phyloP scores from a whole-genome alignment of 1,140 invertebrate species.

The Ptiloglossa arizonensis region DNA sequence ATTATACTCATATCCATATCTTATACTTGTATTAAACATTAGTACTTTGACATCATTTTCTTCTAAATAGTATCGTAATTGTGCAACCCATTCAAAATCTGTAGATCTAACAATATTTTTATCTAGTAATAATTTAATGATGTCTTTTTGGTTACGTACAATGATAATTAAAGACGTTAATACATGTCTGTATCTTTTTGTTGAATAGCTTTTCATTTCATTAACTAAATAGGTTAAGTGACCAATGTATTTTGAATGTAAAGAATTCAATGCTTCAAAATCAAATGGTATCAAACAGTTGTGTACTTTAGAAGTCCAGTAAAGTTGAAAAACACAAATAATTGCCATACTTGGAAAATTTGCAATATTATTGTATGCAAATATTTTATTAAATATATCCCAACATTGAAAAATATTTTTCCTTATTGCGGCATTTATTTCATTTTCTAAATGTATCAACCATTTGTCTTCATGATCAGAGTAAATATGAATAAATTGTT shows the following conservation, averaged over 20 bases:
- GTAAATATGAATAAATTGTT: slow-evolving; percentile 76
- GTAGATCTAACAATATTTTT: slow-evolving; percentile 79
- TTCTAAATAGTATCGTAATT: slow-evolving; percentile 92
- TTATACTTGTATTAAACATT: slow-evolving; percentile 91
- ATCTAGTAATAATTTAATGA: slow-evolving; percentile 82
- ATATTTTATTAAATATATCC: slow-evolving; percentile 36
- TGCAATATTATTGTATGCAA: slow-evolving; percentile 47
- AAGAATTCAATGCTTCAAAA: slow-evolving; percentile 43
- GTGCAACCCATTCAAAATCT: slow-evolving; percentile 95
- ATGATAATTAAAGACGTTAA: slow-evolving; percentile 83
- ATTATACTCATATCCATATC: slow-evolving; percentile 91
- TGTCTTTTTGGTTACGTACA: slow-evolving; percentile 85
- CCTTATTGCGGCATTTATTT: slow-evolving; percentile 55
- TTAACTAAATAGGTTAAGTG: slow-evolving; percentile 37
- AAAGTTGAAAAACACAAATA: slow-evolving; percentile 84
- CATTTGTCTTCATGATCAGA: slow-evolving; percentile 85
- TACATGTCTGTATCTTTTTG: slow-evolving; percentile 82
- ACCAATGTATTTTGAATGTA: slow-evolving; percentile 46
- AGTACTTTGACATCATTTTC: slow-evolving; percentile 88
- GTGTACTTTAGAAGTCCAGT: slow-evolving; percentile 85
- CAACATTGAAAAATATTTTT: slow-evolving; percentile 44
- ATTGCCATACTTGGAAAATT: slow-evolving; percentile 82
- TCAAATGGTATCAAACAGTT: slow-evolving; percentile 71
- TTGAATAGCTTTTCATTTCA: slow-evolving; percentile 81
- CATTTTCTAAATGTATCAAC: slow-evolving; percentile 81